Evolutionary conservation across 2,113 vertebrate species (phyloP).

Genomic region (Corythoichthys haematopterus): DNA sequence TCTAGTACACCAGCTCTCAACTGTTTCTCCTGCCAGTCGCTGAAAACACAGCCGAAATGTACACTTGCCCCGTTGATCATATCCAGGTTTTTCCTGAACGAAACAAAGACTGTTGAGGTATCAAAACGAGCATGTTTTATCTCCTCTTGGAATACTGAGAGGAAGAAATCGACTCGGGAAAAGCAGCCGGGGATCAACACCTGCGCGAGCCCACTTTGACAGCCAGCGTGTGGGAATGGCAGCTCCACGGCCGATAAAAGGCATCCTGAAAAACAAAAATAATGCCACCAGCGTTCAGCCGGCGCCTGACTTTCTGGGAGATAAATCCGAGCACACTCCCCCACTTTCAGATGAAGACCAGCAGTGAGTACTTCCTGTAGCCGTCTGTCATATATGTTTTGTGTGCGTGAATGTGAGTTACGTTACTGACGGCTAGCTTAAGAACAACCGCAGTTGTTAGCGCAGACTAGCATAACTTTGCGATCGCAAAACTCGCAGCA

Average conservation of each 20-base stretch:
- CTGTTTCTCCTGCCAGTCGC: constrained; percentile 5
- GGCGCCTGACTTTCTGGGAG: constrained; percentile 39
- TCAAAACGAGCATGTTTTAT: constrained; percentile 24
- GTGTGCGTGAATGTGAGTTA: constrained; percentile 3
- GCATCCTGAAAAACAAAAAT: constrained; percentile 77
- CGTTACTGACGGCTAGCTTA: constrained; percentile 33
- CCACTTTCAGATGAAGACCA: constrained; percentile 68
- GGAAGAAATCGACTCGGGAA: constrained; percentile 3
- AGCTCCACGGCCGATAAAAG: constrained; percentile 76
- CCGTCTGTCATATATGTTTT: neutral
- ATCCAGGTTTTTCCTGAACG: constrained; percentile 3
- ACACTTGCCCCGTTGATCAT: neutral
- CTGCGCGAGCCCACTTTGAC: constrained; percentile 24
- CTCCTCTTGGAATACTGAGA: neutral
- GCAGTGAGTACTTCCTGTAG: constrained; percentile 65
- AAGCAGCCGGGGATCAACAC: constrained; percentile 4
- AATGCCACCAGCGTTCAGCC: constrained; percentile 47
- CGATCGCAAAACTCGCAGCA: neutral
- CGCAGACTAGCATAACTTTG: constrained; percentile 6
- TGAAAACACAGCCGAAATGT: constrained; percentile 27
- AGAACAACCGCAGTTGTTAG: constrained; percentile 27
- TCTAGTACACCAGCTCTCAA: neutral
- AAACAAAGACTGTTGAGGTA: constrained; percentile 15
- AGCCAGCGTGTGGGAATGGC: constrained; percentile 69
- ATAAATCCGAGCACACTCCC: constrained; percentile 52